Evolutionary conservation across 2,797 vertebrate species (phyloP).

Genomic region (Syncerus caffer): DNA sequence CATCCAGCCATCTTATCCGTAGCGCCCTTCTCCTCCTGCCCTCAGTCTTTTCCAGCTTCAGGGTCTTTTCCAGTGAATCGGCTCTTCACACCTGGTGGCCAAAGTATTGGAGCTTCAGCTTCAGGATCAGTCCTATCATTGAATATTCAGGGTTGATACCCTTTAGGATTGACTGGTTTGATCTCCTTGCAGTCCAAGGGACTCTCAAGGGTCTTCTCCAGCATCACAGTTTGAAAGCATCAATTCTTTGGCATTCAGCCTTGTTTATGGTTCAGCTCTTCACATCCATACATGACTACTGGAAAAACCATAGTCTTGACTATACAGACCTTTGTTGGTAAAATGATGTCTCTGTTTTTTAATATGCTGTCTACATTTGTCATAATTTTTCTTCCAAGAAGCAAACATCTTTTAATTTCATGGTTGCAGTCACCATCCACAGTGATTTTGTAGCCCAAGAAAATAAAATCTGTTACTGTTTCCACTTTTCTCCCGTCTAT

Average conservation of each 20-base stretch:
- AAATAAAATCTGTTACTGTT: background rate
- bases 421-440: background rate
- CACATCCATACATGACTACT: background rate
- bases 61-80: background rate
- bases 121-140: background rate
- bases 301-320: background rate
- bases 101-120: background rate
- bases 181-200: background rate
- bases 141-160: background rate
- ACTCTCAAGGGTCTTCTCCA: background rate
- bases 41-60: background rate
- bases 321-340: background rate
- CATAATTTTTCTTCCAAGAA: background rate
- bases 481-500: background rate
- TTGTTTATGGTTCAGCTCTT: background rate
- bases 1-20: background rate
- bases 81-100: background rate
- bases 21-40: background rate
- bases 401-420: background rate
- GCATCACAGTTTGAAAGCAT: background rate
- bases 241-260: background rate
- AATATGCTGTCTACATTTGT: background rate
- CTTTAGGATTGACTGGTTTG: background rate
- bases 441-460: background rate
- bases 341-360: background rate